A percentile compares a stretch with the other conserved stretches of the same genome.
Conservation (phyloP, 1,140 invertebrate genomes). For the Plectrocnemia conspersa region DNA sequence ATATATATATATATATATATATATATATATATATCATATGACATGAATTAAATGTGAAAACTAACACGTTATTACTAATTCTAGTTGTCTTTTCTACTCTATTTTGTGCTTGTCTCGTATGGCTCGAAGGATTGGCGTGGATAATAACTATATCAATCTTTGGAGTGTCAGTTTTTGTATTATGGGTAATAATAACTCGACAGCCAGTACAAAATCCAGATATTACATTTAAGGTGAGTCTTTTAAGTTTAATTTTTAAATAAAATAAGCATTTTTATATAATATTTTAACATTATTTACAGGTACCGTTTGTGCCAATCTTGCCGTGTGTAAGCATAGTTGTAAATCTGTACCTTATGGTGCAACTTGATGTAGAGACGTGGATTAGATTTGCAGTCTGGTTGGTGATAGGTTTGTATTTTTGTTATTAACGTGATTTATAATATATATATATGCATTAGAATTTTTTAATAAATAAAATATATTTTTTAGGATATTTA, state of each 20-base stretch:
- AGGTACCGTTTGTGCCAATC: slow-evolving; percentile 65
- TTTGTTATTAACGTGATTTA: slow-evolving; percentile 5
- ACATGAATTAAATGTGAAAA: too few relatives aligned
- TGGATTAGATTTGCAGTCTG: slow-evolving; percentile 71
- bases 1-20: too few relatives aligned
- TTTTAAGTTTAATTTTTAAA: slow-evolving; percentile 8
- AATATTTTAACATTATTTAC: slow-evolving; percentile 5
- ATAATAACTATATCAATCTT: slow-evolving; percentile 36
- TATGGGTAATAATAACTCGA: slow-evolving; percentile 43
- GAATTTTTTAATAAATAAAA: slow-evolving; percentile 1
- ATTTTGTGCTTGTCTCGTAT: slow-evolving; percentile 39
- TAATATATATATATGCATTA: background rate
- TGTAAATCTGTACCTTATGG: slow-evolving; percentile 69
- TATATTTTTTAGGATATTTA: slow-evolving; percentile 26
- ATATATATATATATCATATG: too few relatives aligned
- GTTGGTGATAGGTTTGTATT: slow-evolving; percentile 56
- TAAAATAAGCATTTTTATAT: slow-evolving; percentile 7
- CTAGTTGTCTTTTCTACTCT: slow-evolving; percentile 40
- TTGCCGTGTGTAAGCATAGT: slow-evolving; percentile 65
- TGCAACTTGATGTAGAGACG: slow-evolving; percentile 60
- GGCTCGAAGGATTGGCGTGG: slow-evolving; percentile 24
- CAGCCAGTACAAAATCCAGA: slow-evolving; percentile 41
- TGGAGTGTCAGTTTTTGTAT: slow-evolving; percentile 38
- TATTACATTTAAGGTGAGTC: slow-evolving; percentile 28
- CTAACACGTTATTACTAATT: slow-evolving; percentile 24